phyloP scores from a whole-genome alignment of 64 coral and sea anemone species.

The Stichodactyla mertensii region DNA sequence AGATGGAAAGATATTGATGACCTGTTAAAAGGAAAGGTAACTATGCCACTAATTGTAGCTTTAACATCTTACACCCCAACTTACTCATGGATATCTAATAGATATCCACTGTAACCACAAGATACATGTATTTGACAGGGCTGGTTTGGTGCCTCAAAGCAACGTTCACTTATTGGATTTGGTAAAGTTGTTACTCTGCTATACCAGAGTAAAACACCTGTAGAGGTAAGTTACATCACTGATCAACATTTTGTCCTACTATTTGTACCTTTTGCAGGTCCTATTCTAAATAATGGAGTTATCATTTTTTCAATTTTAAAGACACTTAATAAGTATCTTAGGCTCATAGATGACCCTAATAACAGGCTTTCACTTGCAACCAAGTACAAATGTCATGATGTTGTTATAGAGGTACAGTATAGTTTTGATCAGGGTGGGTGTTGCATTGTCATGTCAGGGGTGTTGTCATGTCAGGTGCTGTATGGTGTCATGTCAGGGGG shows the following conservation, averaged over 20 bases:
- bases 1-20: slow-evolving; percentile 79
- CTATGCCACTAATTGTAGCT: no score
- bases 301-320: not conserved
- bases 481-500: not conserved
- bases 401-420: slow-evolving; percentile 36
- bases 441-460: not conserved
- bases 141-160: slow-evolving; percentile 62
- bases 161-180: slow-evolving; percentile 63
- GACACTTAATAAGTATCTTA: slow-evolving; percentile 38
- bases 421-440: not conserved
- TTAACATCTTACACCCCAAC: no score
- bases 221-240: slow-evolving; percentile 28
- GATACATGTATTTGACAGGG: slow-evolving; percentile 32
- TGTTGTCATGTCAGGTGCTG: not conserved
- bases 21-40: slow-evolving; percentile 66
- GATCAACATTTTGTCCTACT: not conserved
- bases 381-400: slow-evolving; percentile 43
- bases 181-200: slow-evolving; percentile 57
- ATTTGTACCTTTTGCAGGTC: no score
- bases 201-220: slow-evolving; percentile 61
- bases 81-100: no score
- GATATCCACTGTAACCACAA: no score
- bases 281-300: no score
- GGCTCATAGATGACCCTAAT: slow-evolving; percentile 28
- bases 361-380: slow-evolving; percentile 37